Evolutionary conservation across 1,140 invertebrate species (phyloP), one percentile per base, ranked within the genome.

Genomic region (Megalonaias nervosa): DNA sequence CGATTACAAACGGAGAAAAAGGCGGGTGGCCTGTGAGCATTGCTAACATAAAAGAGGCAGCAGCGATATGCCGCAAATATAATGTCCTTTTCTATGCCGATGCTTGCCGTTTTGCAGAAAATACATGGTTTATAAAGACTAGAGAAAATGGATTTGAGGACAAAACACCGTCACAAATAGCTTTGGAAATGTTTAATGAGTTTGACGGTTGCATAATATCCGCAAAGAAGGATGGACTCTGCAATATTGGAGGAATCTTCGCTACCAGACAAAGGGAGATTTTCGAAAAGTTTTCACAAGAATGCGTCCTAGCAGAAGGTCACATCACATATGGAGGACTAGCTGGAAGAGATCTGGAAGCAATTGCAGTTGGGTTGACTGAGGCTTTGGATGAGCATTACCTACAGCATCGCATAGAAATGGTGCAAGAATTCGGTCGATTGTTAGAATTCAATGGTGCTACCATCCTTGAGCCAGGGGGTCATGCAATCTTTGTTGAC

Each of bases 181-280:
- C 71, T 59, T 48, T 59, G 12, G 60, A 76, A 58, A 79, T 80
- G 66, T 76, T 78, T 16, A 61, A 31, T 2, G 71, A 48, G 64
- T 21, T 59, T 48, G 72, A 80, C 61, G 69, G 72, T 19, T 69
- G 72, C 26, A 48, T 38, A n/a, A 78, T 80, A 55, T 60, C 67
- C 64, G 67, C 76, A 3, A 80, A 80, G 56, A 80, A 80, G 74
- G 79, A 80, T 78, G 79, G 67, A 16, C 17, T 80, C 17, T 21
- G 21, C 12, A 77, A 80, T 72, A 78, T 64, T 4, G 79, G 79
- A 3, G 79, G 79, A 12, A 65, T 67, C n/a, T 56, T 80, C 56
- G 78, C 31, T 19, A 38, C 77, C 5, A 65, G 72, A 3, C 68
- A 78, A 59, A 21, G 67, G 15, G 17, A 0, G 1, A 11, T 80